A percentile compares a stretch with the other conserved stretches of the same genome.
Evolutionary conservation across 2,888 invertebrate species (phyloP).

Genomic region (Diploptera punctata): DNA sequence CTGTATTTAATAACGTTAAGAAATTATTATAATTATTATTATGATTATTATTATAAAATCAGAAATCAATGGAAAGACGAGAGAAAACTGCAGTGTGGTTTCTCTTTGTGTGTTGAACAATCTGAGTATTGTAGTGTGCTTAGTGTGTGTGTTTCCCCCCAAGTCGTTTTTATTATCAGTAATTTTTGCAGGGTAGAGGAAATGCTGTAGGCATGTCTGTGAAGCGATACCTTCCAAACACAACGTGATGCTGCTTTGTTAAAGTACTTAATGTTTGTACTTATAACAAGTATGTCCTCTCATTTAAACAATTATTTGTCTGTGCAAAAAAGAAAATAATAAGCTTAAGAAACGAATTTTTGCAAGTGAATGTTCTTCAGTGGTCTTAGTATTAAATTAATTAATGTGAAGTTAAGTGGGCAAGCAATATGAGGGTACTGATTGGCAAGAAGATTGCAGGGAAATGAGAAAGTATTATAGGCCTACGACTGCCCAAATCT

Average conservation of each 20-base stretch:
- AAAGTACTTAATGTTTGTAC: constrained; percentile 21
- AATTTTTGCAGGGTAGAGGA: constrained; percentile 15
- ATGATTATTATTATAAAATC: not conserved
- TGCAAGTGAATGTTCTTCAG: constrained; percentile 22
- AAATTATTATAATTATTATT: constrained; percentile 17
- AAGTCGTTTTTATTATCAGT: not conserved
- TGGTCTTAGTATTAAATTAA: not conserved
- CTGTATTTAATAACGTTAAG: constrained; percentile 37
- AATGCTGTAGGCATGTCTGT: not conserved
- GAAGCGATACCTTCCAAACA: not conserved
- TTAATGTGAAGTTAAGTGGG: not conserved
- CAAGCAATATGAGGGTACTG: not conserved
- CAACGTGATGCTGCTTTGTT: not conserved
- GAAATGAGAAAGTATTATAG: not conserved
- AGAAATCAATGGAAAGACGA: not conserved
- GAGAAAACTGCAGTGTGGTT: not conserved
- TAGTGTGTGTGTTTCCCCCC: not conserved
- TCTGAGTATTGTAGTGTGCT: constrained; percentile 15
- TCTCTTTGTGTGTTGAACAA: no score
- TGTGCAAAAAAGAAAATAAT: constrained; percentile 4
- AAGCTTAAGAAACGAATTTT: constrained; percentile 5
- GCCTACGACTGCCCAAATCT: constrained; percentile 26
- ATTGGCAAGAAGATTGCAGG: not conserved
- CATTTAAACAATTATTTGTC: not conserved
- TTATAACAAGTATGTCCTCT: not conserved